Evolutionary conservation across 2,797 vertebrate genomes (phyloP).

Genomic region (Smutsia temminckii): DNA sequence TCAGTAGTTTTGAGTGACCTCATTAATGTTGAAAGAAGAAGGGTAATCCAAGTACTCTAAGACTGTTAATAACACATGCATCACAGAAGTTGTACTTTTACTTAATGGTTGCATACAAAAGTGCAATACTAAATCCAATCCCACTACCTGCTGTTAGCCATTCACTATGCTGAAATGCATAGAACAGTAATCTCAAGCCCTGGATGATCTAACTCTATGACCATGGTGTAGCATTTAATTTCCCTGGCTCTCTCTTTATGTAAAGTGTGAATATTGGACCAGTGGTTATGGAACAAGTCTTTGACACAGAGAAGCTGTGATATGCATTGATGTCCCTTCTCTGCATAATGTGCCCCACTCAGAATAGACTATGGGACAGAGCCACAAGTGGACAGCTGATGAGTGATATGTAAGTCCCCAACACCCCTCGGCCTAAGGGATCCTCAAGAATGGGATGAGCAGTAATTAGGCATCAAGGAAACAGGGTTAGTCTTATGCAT

Average conservation of each 20-base stretch:
- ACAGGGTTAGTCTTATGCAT: background rate
- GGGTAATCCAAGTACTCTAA: background rate
- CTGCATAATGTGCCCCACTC: background rate
- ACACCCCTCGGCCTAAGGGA: background rate
- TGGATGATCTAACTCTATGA: background rate
- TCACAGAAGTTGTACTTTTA: background rate
- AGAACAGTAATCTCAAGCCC: background rate
- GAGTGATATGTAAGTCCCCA: background rate
- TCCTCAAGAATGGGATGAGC: background rate
- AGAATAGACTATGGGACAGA: background rate
- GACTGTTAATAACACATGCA: background rate
- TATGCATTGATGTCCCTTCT: background rate
- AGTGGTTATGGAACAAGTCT: background rate
- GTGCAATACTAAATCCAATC: background rate
- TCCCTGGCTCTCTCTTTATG: slow-evolving; percentile 7
- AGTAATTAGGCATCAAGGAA: background rate
- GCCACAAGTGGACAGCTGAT: background rate
- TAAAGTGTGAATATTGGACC: slow-evolving; percentile 2
- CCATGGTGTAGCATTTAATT: background rate
- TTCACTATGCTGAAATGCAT: background rate
- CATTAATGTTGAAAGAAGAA: background rate
- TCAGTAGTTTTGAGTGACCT: background rate
- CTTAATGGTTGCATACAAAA: background rate
- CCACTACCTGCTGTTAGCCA: background rate
- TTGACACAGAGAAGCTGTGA: background rate